Evolutionary conservation across 1,140 invertebrate species (phyloP).

Genomic region (Arctopsyche grandis): DNA sequence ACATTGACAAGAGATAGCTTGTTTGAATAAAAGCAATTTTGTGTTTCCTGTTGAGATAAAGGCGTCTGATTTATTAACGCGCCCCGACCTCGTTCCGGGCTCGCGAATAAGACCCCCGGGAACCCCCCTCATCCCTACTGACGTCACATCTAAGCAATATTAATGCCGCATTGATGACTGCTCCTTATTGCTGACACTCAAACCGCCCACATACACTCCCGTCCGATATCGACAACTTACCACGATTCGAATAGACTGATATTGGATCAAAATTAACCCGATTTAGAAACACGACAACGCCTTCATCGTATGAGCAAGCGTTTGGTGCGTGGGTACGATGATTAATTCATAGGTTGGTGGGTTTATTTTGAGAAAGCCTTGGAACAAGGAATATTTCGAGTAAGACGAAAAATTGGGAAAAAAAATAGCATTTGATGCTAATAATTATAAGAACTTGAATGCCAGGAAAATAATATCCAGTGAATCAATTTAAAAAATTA

Average conservation of each 20-base stretch:
- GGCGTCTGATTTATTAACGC: slow-evolving; percentile 52
- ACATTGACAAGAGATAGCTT: slow-evolving; percentile 51
- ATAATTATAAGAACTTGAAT: no score
- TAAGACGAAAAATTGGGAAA: no score
- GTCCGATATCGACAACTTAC: background rate
- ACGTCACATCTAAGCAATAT: slow-evolving; percentile 46
- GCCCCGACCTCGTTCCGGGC: background rate
- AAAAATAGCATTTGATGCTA: no score
- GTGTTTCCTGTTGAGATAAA: slow-evolving; percentile 50
- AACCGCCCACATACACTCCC: background rate
- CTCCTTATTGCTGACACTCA: slow-evolving; percentile 28
- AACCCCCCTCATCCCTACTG: background rate
- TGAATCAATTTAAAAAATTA: no score
- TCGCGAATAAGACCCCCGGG: slow-evolving; percentile 25
- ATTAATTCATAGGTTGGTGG: no score
- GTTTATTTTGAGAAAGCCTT: no score
- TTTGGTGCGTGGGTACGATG: background rate
- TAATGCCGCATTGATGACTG: slow-evolving; percentile 48
- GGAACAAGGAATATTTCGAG: no score
- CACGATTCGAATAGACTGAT: no score
- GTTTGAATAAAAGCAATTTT: slow-evolving; percentile 54
- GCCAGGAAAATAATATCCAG: no score
- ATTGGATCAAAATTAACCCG: no score
- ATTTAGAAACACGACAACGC: background rate
- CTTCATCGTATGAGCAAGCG: background rate